Evolutionary conservation across 1,140 invertebrate genomes (phyloP).

Genomic region (Eumeta japonica): DNA sequence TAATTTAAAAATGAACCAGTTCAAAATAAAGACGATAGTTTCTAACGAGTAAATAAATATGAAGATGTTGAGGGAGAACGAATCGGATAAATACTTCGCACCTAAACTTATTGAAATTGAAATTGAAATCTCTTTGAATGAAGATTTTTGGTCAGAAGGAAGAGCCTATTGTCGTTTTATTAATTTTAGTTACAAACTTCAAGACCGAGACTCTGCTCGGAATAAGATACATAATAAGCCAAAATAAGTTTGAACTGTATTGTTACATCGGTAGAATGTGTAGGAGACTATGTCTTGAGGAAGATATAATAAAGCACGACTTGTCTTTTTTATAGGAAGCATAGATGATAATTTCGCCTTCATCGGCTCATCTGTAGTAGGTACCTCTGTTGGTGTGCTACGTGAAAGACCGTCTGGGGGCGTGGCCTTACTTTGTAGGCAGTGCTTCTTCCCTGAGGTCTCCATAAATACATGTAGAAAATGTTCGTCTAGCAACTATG

Average conservation of each 20-base stretch:
- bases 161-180: no score
- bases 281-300: neutral
- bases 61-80: no score
- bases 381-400: neutral
- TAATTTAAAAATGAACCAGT: no score
- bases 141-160: no score
- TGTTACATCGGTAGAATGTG: neutral
- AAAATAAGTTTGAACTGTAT: neutral
- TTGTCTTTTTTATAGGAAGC: neutral
- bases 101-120: no score
- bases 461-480: neutral
- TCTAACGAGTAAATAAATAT: no score
- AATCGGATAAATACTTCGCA: no score
- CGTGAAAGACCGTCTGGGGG: neutral
- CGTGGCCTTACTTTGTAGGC: neutral
- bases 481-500: neutral
- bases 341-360: neutral
- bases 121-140: no score
- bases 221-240: no score
- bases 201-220: no score
- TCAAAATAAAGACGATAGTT: no score
- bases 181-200: no score
- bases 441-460: neutral
- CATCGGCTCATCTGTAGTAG: neutral
- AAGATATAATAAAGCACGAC: neutral